Base-by-base conservation (phyloP, 2,888 invertebrate genomes). In the Ariolimax columbianus region DNA sequence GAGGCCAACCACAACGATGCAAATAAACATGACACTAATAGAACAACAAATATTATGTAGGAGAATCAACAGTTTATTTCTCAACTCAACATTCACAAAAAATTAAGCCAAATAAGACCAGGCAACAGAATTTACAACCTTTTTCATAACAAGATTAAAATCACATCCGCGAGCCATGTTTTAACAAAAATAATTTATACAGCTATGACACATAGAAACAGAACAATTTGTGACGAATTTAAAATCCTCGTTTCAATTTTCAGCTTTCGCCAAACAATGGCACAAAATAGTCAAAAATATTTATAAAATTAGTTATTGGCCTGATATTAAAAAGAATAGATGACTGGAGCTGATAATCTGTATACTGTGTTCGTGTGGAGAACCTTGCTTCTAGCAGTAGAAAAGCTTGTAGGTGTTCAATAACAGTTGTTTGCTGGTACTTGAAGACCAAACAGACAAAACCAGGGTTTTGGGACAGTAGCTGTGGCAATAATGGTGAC, bases 401-500 rank as follows among this genome's bases (percentile, higher is more conserved):
- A n/a, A n/a, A n/a, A n/a, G n/a, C n/a, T n/a, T n/a, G n/a, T n/a
- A n/a, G n/a, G n/a, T n/a, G 55, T 23, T 55, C 17, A 55, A 23
- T 55, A 55, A 55, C 55, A 55, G 3, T 23, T 70, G 1, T 36
- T 19, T 38, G 38, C 17, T 70, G 11, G 1, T 36, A 7, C 38
- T 36, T 70, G 36, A 7, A 30, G 33, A 55, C 26, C 30, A 36
- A 51, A 36, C 36, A 55, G 33, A 36, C 36, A 55, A 78, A 7
- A 38, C 63, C 38, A 30, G 40, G 78, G 17, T 23, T 19, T 40
- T 23, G 14, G n/a, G 55, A 40, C 17, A 11, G 78, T 78, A 78
- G 30, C 78, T 9, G 63, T 63, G 78, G 63, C 78, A 78, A 33
- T 38, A 78, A 78, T 78, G 78, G n/a, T 63, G 40, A 78, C 78